Evolutionary conservation across 2,797 vertebrate species (phyloP), one percentile per base, ranked within the genome.

Genomic region (Menidia menidia): DNA sequence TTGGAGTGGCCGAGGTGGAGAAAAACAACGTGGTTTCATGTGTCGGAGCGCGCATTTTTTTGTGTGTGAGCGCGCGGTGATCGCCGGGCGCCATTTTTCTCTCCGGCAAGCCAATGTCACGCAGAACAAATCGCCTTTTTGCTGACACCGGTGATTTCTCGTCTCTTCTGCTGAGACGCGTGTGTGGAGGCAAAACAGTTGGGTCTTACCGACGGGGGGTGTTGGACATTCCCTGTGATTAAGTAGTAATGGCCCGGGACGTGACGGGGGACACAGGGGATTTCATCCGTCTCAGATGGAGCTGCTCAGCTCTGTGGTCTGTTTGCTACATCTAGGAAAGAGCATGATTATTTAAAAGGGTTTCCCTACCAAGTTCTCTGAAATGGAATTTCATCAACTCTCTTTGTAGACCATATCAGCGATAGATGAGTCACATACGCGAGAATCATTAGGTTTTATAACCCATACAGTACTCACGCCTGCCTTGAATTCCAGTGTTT

Each of bases 131-230:
- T 80, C 78, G 73, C 71, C 56, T 71, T 58, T 58, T 75, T 85
- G 89, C 90, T 89, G 90, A 93, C 89, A 84, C 75, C 78, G 73
- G 86, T 80, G 86, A 81, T 92, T 88, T 84, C 84, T 79, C 67
- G 66, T 85, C 71, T 78, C 80, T 52, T 54, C 63, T 51, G 79
- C 83, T 75, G 86, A 85, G 80, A 88, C 82, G 83, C 86, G 86
- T 88, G 71, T 88, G 83, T 84, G 84, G 71, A 80, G 77, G 83
- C 78, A 86, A 87, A 88, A 87, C 80, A 84, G 80, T 87, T 76
- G 74, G 82, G 67, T 85, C 73, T 74, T 80, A 79, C 65, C 77
- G 83, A 86, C 35, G 35, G 60, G 35, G 60, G 66, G 66, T 78
- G 58, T 64, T 58, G 76, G 85, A 87, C 86, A 82, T 85, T 86